phyloP scores from a whole-genome alignment of 1,140 invertebrate species.

The Aphis craccivora region DNA sequence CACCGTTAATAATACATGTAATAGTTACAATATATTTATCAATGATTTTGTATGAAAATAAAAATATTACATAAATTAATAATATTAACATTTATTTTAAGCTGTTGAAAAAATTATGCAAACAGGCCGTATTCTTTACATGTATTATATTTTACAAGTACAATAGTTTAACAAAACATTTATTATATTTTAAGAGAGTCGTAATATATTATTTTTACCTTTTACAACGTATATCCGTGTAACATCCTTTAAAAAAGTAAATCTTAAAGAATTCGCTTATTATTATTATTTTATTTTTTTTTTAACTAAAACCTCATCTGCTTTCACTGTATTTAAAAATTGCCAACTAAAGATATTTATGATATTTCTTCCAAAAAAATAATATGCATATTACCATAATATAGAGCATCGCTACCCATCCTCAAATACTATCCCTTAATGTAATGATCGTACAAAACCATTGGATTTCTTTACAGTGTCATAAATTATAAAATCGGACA shows the following conservation, averaged over 20 bases:
- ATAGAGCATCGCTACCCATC: neutral
- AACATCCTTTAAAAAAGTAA: neutral
- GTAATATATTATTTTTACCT: neutral
- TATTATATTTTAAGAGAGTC: neutral
- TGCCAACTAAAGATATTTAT: constrained; percentile 40
- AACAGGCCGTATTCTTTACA: neutral
- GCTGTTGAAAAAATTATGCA: neutral
- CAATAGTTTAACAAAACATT: neutral
- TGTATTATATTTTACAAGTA: neutral
- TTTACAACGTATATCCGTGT: neutral
- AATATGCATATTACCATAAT: constrained; percentile 36
- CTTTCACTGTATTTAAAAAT: neutral
- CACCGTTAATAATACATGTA: neutral
- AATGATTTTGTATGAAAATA: neutral
- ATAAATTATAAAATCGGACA: neutral
- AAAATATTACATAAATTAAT: neutral
- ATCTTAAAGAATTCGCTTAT: neutral
- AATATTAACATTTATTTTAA: neutral
- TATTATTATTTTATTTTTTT: neutral
- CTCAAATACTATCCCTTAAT: neutral
- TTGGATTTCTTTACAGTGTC: neutral
- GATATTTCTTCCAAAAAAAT: neutral
- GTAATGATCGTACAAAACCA: constrained; percentile 18
- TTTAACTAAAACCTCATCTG: neutral
- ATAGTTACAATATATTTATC: neutral